These are phyloP conservation scores for Erebia ligea DNA, from an alignment of 2,888 invertebrate species.

Conservation along the genomic window DNA sequence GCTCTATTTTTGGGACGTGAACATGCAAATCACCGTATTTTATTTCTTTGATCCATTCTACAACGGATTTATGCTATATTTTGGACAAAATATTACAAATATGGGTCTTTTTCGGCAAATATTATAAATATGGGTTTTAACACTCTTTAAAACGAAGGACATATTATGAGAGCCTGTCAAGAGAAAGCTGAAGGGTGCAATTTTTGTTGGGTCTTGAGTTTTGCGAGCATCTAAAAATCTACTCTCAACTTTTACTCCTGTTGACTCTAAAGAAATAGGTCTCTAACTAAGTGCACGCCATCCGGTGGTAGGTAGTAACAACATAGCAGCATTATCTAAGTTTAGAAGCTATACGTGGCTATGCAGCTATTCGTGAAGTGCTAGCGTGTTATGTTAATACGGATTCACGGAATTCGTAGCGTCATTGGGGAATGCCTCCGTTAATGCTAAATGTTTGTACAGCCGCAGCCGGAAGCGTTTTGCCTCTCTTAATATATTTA, in stretches of 20 bases:
- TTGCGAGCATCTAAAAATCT: too few species aligned
- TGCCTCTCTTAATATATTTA: not conserved
- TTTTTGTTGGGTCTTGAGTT: too few species aligned
- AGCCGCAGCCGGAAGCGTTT: slow-evolving; percentile 3
- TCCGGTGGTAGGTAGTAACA: too few species aligned
- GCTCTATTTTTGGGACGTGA: slow-evolving; percentile 12
- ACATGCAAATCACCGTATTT: slow-evolving; percentile 16
- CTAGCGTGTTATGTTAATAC: slow-evolving; percentile 16
- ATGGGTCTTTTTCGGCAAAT: too few species aligned
- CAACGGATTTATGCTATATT: not conserved
- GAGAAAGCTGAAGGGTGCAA: too few species aligned
- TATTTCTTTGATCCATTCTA: slow-evolving; percentile 8
- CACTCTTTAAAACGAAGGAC: not conserved
- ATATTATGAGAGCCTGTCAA: too few species aligned
- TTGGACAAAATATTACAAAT: not conserved
- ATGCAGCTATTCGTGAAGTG: slow-evolving; percentile 4
- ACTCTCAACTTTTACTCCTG: too few species aligned
- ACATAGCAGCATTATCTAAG: not conserved
- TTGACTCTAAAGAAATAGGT: too few species aligned
- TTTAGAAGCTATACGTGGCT: not conserved
- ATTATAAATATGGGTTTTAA: not conserved
- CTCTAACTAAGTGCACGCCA: too few species aligned
- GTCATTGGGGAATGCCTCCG: slow-evolving; percentile 20
- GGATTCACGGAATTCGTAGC: slow-evolving; percentile 16
- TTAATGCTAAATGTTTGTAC: slow-evolving; percentile 1